Evolutionary conservation across 2,113 vertebrate genomes (phyloP).

Genomic region (Petrocephalus microphthalmus): DNA sequence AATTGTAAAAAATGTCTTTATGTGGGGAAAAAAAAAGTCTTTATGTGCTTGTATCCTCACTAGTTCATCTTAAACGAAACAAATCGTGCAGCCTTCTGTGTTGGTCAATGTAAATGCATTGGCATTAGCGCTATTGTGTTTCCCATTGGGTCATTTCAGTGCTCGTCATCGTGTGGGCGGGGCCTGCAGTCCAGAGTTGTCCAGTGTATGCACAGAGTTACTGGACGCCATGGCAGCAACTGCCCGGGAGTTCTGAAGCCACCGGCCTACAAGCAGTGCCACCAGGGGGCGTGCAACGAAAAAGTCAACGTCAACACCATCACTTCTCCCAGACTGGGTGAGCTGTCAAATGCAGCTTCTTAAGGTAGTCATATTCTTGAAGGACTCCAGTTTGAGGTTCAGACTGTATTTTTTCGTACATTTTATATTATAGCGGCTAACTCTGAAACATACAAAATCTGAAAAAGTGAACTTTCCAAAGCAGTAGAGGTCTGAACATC

Average conservation of each 20-base stretch:
- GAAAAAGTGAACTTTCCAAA: neutral
- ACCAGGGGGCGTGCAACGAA: conserved; percentile 78
- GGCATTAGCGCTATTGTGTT: neutral
- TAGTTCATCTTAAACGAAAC: neutral
- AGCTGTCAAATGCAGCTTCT: conserved; percentile 38
- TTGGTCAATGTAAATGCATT: neutral
- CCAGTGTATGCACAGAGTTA: conserved; percentile 95
- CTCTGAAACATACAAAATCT: neutral
- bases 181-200: conserved; percentile 92
- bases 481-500: neutral
- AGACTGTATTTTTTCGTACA: neutral
- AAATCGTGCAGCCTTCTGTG: neutral
- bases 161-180: conserved; percentile 87
- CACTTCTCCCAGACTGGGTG: conserved; percentile 89
- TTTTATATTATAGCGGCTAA: neutral
- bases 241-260: conserved; percentile 74
- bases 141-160: conserved; percentile 57
- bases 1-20: neutral
- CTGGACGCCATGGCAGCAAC: conserved; percentile 84
- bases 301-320: conserved; percentile 87
- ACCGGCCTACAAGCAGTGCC: conserved; percentile 80
- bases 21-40: neutral
- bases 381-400: neutral
- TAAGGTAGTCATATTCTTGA: neutral
- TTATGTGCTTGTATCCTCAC: neutral